Conservation (phyloP, 2,113 vertebrate genomes). For the Chunga burmeisteri region DNA sequence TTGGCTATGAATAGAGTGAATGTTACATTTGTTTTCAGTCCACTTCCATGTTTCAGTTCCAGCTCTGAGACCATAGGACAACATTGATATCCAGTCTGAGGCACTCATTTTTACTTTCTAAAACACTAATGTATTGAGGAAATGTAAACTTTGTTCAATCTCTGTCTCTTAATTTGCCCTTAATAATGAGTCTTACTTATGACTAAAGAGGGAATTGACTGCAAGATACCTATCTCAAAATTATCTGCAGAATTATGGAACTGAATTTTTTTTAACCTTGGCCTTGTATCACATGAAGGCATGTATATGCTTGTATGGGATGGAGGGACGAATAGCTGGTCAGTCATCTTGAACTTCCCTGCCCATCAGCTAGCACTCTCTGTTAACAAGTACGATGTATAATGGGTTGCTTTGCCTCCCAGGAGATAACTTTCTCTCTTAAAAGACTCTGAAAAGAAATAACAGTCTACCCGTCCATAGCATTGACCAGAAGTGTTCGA, state of each 20-base stretch:
- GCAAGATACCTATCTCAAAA: neutral
- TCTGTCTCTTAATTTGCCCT: neutral
- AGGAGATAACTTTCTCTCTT: neutral
- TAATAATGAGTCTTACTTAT: neutral
- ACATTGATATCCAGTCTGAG: neutral
- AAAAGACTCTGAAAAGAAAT: neutral
- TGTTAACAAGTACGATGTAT: neutral
- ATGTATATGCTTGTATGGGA: neutral
- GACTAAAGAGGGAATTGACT: neutral
- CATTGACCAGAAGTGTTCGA: neutral
- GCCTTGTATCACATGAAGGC: neutral
- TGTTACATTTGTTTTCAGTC: neutral
- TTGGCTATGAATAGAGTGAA: rapidly evolving
- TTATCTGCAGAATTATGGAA: neutral
- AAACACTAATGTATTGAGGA: neutral
- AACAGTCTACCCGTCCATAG: neutral
- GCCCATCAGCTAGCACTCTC: neutral
- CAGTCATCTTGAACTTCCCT: neutral
- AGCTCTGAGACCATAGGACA: rapidly evolving
- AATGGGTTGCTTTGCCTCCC: neutral
- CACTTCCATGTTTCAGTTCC: neutral
- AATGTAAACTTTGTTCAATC: neutral
- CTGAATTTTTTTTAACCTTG: neutral
- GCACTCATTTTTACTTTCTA: neutral
- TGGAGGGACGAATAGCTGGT: neutral